phyloP scores from a whole-genome alignment of 2,797 vertebrate genomes.

The Carduelis carduelis region DNA sequence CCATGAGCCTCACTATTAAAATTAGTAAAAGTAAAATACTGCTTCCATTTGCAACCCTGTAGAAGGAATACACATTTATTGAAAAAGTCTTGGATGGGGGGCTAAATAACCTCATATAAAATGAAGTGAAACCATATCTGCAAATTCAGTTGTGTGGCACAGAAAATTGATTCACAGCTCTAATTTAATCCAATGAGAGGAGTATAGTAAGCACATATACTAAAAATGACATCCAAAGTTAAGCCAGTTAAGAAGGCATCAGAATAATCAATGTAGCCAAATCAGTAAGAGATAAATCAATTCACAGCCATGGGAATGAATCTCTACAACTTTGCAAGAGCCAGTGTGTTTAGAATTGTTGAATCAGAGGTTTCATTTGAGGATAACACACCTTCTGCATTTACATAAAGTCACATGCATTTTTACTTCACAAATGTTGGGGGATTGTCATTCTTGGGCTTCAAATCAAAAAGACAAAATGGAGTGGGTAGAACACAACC shows the following conservation, averaged over 20 bases:
- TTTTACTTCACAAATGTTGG: neutral
- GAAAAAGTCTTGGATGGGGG: neutral
- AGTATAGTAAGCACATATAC: neutral
- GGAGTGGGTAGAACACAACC: neutral
- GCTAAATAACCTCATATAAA: conserved; percentile 10
- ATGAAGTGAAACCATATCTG: conserved; percentile 9
- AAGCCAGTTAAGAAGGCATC: conserved; percentile 47
- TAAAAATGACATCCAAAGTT: conserved; percentile 28
- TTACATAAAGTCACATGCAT: neutral
- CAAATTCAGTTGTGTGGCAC: conserved; percentile 11
- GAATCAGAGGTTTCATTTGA: neutral
- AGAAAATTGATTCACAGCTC: conserved; percentile 10
- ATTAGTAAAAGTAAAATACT: conserved; percentile 4
- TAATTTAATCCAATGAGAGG: conserved; percentile 42
- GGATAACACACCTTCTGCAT: neutral
- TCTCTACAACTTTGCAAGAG: neutral
- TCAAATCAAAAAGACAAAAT: neutral
- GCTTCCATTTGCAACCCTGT: neutral
- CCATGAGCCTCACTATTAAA: neutral
- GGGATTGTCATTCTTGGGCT: neutral
- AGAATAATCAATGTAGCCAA: conserved; percentile 51
- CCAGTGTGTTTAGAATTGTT: neutral
- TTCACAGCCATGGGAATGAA: conserved; percentile 35
- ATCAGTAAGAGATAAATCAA: conserved; percentile 39
- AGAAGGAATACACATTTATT: neutral